These are phyloP conservation scores for Leistus spinibarbis DNA, from an alignment of 2,888 invertebrate species.

Conservation along the genomic window DNA sequence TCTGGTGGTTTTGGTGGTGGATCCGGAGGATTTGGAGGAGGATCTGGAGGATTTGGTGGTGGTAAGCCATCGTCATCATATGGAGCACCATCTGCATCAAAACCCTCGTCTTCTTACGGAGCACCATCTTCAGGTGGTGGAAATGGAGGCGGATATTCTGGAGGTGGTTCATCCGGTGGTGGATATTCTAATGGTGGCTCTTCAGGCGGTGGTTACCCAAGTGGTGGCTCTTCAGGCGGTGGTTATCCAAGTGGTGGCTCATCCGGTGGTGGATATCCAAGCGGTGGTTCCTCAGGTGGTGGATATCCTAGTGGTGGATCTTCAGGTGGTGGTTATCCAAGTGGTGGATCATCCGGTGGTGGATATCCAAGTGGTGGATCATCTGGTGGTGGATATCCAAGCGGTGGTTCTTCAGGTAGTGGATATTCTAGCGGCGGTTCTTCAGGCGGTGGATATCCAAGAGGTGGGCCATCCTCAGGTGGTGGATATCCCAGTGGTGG, in stretches of 20 bases:
- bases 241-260: conserved; percentile 50
- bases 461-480: conserved; percentile 40
- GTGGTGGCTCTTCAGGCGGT: conserved; percentile 41
- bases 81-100: conserved; percentile 47
- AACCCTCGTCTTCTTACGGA: conserved; percentile 45
- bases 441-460: conserved; percentile 46
- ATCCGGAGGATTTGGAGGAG: conserved; percentile 45
- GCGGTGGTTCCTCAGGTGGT: conserved; percentile 50
- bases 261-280: conserved; percentile 48
- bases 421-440: conserved; percentile 30
- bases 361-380: conserved; percentile 44
- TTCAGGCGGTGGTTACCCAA: conserved; percentile 41
- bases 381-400: conserved; percentile 51
- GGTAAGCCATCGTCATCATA: conserved; percentile 50
- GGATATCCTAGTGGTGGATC: conserved; percentile 48
- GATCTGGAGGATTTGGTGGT: conserved; percentile 49
- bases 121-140: conserved; percentile 43
- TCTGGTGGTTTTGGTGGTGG: conserved; percentile 41
- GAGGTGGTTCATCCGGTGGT: conserved; percentile 49
- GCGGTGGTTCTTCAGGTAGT: conserved; percentile 42
- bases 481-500: conserved; percentile 36
- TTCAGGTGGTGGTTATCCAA: conserved; percentile 10
- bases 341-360: conserved; percentile 41
- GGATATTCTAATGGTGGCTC: conserved; percentile 44
- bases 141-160: conserved; percentile 40